Conservation (phyloP, 2,797 vertebrate species). For the Sphaeramia orbicularis region DNA sequence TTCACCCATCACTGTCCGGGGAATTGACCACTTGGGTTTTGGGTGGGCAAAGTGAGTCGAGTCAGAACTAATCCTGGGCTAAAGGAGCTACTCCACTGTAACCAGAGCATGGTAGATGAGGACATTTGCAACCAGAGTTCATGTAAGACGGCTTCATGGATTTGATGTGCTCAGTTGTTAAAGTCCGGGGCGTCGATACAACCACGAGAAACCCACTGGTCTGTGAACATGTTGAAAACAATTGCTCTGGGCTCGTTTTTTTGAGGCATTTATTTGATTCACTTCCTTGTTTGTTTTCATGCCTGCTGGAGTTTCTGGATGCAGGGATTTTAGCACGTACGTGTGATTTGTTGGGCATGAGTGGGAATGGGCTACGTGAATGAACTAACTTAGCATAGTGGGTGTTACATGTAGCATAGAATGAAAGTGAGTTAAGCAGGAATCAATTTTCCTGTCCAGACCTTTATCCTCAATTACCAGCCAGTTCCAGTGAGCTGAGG, state of each 20-base stretch:
- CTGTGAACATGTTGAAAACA: constrained; percentile 52
- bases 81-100: constrained; percentile 56
- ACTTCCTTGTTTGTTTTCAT: constrained; percentile 45
- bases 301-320: background rate
- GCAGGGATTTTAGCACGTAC: constrained; percentile 24
- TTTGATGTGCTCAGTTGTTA: constrained; percentile 50
- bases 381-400: constrained; percentile 51
- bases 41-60: constrained; percentile 61
- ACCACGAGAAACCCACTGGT: constrained; percentile 32
- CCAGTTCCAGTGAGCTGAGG: constrained; percentile 30
- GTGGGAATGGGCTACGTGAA: constrained; percentile 36
- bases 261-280: constrained; percentile 38
- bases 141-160: constrained; percentile 50
- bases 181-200: constrained; percentile 56
- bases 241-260: constrained; percentile 41
- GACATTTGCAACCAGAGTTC: constrained; percentile 34
- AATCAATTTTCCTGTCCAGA: constrained; percentile 48
- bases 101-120: constrained; percentile 38
- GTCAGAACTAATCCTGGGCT: constrained; percentile 74
- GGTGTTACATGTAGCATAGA: constrained; percentile 51
- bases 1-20: constrained; percentile 49
- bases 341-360: constrained; percentile 35
- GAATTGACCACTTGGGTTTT: constrained; percentile 62
- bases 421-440: constrained; percentile 42
- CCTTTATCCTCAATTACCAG: constrained; percentile 55